Evolutionary conservation across 2,797 vertebrate genomes (phyloP), one percentile per base, ranked within the genome.

Genomic region (Neostethus bicornis): DNA sequence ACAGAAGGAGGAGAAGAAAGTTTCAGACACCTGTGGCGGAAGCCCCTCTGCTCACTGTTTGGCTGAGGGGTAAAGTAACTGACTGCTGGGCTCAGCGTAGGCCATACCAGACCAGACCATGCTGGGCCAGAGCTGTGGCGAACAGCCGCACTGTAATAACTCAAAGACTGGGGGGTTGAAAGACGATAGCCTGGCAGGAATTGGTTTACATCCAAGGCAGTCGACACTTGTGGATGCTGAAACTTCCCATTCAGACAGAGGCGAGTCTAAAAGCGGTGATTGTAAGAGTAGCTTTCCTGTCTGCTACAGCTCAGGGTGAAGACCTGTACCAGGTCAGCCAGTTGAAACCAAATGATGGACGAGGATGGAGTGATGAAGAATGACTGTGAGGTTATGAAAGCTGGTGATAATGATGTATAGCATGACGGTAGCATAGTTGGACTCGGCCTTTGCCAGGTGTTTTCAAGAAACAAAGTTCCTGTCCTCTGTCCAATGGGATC

Each of bases 261-360:
- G 87, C 81, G 61, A 81, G 73, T 85, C 72, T 53, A 57, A 73
- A 83, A 70, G 70, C 74, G 85, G 87, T 77, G 77, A 61, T 69
- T 70, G 86, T 60, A 62, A 84, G 85, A 58, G 73, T 77, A 89
- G 82, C 88, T 89, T 93, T 94, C 91, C 91, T 92, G 89, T 84
- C 87, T 77, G 59, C 70, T 45, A 51, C 52, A 46, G 70, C 58
- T 65, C 77, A 71, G 74, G 83, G 73, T 8, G 56, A 62, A 71
- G 73, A 69, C 73, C 62, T 24, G 80, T 62, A 49, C 69, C 26
- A 23, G 69, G 73, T 77, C 13, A 14, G 35, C 71, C 61, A 29
- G 34, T 60, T 77, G 75, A 70, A 83, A 84, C 28, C 47, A 41
- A 47, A 66, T 79, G 71, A 77, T 67, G 75, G 73, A 80, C 43